phyloP scores from a whole-genome alignment of 2,113 vertebrate genomes.

The Opisthocomus hoazin region DNA sequence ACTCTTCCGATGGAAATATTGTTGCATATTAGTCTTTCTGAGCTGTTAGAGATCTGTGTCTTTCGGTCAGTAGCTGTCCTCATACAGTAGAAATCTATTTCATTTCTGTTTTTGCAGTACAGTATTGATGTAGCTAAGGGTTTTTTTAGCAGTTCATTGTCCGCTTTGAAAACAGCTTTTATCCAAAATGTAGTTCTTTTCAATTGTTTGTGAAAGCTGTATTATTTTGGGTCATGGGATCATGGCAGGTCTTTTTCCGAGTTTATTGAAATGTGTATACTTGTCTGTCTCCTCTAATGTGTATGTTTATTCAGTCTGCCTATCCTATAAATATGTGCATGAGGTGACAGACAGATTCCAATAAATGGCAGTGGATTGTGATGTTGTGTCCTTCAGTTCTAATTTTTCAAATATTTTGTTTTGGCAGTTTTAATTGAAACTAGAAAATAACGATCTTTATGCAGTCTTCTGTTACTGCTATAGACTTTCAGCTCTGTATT shows the following conservation, averaged over 20 bases:
- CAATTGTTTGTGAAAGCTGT: not conserved
- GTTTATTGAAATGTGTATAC: not conserved
- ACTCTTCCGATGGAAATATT: not conserved
- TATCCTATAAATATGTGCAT: not conserved
- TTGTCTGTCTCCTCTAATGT: not conserved
- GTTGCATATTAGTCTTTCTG: not conserved
- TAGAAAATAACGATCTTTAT: not conserved
- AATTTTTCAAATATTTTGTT: not conserved
- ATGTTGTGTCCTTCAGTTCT: not conserved
- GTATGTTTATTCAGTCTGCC: not conserved
- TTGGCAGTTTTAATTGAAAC: not conserved
- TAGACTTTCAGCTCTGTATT: not conserved
- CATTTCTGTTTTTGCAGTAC: not conserved
- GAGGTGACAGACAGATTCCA: not conserved
- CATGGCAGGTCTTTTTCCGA: not conserved
- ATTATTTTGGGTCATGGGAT: not conserved
- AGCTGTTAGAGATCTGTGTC: not conserved
- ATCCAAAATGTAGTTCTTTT: not conserved
- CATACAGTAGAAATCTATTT: not conserved
- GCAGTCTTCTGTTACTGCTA: not conserved
- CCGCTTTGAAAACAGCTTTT: not conserved
- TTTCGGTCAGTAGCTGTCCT: not conserved
- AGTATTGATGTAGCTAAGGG: not conserved
- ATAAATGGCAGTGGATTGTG: constrained; percentile 21
- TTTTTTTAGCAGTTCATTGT: not conserved